Conservation (phyloP, 2,888 invertebrate species). For the Brachypalpus laphriformis region DNA sequence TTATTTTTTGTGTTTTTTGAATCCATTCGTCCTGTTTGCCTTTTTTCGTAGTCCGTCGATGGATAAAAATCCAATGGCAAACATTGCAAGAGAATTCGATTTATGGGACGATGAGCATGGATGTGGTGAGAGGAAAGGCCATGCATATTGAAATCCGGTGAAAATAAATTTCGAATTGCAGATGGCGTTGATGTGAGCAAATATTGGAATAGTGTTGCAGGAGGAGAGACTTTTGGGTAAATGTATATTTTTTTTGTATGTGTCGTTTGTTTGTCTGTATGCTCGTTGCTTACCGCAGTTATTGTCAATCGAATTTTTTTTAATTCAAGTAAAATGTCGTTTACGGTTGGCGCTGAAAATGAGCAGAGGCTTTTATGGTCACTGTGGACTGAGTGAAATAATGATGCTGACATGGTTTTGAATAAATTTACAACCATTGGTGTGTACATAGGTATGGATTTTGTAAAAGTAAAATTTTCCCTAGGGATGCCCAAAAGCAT, state of each 20-base stretch:
- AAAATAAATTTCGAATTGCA: conserved; percentile 74
- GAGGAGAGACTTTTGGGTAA: conserved; percentile 50
- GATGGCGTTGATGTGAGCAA: conserved; percentile 74
- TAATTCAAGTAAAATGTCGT: conserved; percentile 42
- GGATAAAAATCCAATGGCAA: conserved; percentile 71
- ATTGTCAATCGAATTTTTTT: conserved; percentile 53
- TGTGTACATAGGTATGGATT: not conserved
- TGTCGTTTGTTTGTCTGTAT: conserved; percentile 14
- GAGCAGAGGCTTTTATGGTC: conserved; percentile 41
- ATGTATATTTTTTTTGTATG: conserved; percentile 23
- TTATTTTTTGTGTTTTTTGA: conserved; percentile 7
- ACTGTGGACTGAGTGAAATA: conserved; percentile 30
- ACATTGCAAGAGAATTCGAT: conserved; percentile 72
- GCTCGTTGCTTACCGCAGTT: conserved; percentile 65
- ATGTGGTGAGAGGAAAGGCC: conserved; percentile 69
- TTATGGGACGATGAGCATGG: conserved; percentile 71
- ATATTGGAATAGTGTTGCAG: conserved; percentile 71
- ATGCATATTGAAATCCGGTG: conserved; percentile 74
- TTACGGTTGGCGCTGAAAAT: conserved; percentile 57
- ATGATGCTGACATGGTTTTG: conserved; percentile 41
- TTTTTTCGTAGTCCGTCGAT: conserved; percentile 37
- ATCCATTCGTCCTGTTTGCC: conserved; percentile 47
- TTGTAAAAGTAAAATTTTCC: not conserved
- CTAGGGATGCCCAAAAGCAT: too few relatives aligned
- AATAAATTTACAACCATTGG: conserved; percentile 13